Evolutionary conservation across 2,797 vertebrate species (phyloP), one percentile per base, ranked within the genome.

Genomic region (Lagocephalus sceleratus): DNA sequence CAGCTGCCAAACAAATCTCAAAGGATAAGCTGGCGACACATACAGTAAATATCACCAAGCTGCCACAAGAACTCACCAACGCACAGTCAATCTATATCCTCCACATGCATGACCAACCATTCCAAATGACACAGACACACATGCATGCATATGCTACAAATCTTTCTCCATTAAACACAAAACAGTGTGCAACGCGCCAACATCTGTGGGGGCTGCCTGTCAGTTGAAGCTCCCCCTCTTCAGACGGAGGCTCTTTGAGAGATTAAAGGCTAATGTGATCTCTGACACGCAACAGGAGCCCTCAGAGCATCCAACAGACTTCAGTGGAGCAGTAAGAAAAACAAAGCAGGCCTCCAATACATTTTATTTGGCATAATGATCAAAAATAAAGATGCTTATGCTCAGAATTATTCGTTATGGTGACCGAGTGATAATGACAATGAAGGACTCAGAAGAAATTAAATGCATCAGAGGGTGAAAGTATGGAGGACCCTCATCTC

Each of bases 181-280:
- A 71, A 41, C 48, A 48, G 26, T 54, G 57, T 39, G 38, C 45
- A 49, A 51, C 22, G 54, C 29, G 35, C 51, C 56, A 60, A 78
- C 82, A 85, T 82, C 67, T 80, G 74, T 61, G 66, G 56, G 47
- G 51, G 62, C 73, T 52, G 65, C 55, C 73, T 69, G 67, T 68
- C 74, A 70, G 59, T 58, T 25, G 32, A 60, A 57, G 48, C 57
- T 57, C 50, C 41, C 56, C 46, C 70, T 69, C 57, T 73, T 78
- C 59, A 76, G 61, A 73, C 42, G 12, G 58, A 78, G 51, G 76
- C 76, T 82, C 63, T 81, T 79, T 77, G 59, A 68, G 63, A 82
- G 80, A 86, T 87, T 83, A 85, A 82, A 77, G 66, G 70, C 79
- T 82, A 78, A 85, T 71, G 68, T 76, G 68, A 78, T 82, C 75